Conservation (phyloP, 2,797 vertebrate species). For the Peromyscus nudipes region DNA sequence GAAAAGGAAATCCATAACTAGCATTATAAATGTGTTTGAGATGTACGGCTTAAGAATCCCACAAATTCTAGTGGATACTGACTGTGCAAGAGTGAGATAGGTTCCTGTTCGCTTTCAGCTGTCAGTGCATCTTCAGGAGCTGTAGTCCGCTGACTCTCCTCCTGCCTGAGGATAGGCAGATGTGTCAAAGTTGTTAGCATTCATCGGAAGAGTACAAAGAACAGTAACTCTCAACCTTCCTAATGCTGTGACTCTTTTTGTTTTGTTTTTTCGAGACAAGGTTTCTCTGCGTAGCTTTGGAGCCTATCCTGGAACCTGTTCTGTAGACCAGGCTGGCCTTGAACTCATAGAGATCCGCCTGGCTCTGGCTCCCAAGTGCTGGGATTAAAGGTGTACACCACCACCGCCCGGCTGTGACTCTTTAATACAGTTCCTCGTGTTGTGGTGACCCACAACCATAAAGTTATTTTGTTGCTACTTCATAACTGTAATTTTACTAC, state of each 20-base stretch:
- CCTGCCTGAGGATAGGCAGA: not conserved
- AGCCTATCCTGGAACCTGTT: no score
- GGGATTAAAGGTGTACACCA: no score
- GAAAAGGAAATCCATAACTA: not conserved
- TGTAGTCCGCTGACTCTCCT: not conserved
- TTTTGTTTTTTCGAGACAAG: no score
- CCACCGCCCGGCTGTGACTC: not conserved
- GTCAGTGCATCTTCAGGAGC: not conserved
- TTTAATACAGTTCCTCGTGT: not conserved
- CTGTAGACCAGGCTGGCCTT: no score
- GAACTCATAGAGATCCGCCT: no score
- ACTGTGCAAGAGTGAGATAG: not conserved
- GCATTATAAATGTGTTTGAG: not conserved
- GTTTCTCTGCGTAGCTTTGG: no score
- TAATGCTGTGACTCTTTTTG: not conserved
- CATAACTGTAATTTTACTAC: not conserved
- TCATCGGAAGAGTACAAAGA: not conserved
- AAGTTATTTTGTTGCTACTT: not conserved
- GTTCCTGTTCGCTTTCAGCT: not conserved
- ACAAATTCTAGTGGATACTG: not conserved
- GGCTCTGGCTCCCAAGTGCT: no score
- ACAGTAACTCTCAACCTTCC: not conserved
- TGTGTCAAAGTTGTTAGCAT: conserved; percentile 7
- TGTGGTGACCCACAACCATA: not conserved
- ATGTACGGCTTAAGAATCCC: not conserved